A percentile compares a stretch with the other conserved stretches of the same genome.
Conservation (phyloP, 2,113 vertebrate species). For the Cercocebus atys region DNA sequence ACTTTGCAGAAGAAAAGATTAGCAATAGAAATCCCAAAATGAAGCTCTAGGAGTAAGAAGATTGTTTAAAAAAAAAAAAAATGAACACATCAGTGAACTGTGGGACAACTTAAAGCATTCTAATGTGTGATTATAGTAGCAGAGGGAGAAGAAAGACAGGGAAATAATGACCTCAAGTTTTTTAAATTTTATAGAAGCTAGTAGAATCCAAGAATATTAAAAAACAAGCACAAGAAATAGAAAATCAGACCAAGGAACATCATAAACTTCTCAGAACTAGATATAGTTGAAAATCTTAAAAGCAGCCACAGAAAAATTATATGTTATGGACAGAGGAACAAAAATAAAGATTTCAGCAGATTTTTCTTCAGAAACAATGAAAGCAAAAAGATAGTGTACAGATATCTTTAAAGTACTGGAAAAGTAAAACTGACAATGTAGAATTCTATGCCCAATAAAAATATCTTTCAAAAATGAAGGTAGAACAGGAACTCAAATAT, state of each 20-base stretch:
- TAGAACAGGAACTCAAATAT: not conserved
- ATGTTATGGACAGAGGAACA: not conserved
- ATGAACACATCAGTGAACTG: not conserved
- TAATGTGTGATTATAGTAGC: not conserved
- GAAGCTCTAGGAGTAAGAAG: not conserved
- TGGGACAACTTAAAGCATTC: not conserved
- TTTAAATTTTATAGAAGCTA: not conserved
- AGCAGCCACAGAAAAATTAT: not conserved
- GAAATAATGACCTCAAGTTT: not conserved
- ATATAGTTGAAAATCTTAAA: slow-evolving; percentile 18
- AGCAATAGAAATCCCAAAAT: not conserved
- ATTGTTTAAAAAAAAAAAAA: not conserved
- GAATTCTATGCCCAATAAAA: not conserved
- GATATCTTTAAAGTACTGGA: not conserved
- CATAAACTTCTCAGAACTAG: not conserved
- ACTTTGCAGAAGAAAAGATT: not conserved
- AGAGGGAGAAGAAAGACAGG: not conserved
- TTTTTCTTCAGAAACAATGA: not conserved
- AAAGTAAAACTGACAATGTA: not conserved
- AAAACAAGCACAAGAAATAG: not conserved
- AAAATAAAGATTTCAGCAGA: not conserved
- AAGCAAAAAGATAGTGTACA: not conserved
- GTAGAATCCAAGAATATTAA: not conserved
- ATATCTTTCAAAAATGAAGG: not conserved
- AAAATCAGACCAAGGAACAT: not conserved